Conservation (phyloP, 2,797 vertebrate genomes). For the Hylomyscus alleni region DNA sequence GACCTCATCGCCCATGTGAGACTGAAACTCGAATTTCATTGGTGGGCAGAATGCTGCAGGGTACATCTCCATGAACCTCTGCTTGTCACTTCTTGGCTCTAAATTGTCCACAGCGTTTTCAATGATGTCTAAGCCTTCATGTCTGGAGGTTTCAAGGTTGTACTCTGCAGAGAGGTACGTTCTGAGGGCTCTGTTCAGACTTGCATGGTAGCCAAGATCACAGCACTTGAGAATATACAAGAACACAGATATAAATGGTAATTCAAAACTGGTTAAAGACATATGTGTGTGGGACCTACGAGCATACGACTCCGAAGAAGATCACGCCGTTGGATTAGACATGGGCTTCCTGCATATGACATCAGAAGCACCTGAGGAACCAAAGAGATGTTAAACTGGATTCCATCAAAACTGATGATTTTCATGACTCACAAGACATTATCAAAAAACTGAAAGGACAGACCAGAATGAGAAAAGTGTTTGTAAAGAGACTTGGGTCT, state of each 20-base stretch:
- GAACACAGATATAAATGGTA: constrained; percentile 48
- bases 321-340: background rate
- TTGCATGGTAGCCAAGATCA: constrained; percentile 98
- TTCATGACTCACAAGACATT: constrained; percentile 3
- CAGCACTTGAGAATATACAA: constrained; percentile 92
- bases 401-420: background rate
- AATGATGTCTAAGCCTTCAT: constrained; percentile 98
- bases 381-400: background rate
- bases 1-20: constrained; percentile 99
- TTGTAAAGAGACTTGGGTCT: background rate
- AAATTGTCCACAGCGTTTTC: constrained; percentile 99
- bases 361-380: constrained; percentile 12
- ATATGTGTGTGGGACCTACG: background rate
- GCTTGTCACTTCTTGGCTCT: constrained; percentile 97
- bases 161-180: constrained; percentile 99
- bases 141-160: constrained; percentile 98
- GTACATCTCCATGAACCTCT: constrained; percentile 99
- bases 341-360: background rate
- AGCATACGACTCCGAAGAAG: background rate
- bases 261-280: constrained; percentile 36
- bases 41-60: constrained; percentile 98
- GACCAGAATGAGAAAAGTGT: background rate
- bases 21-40: constrained; percentile 97
- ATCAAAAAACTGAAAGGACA: constrained; percentile 4
- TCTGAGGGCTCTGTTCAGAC: constrained; percentile 96